Conservation (phyloP, 2,797 vertebrate genomes). For the Hypotaenidia philippensis region DNA sequence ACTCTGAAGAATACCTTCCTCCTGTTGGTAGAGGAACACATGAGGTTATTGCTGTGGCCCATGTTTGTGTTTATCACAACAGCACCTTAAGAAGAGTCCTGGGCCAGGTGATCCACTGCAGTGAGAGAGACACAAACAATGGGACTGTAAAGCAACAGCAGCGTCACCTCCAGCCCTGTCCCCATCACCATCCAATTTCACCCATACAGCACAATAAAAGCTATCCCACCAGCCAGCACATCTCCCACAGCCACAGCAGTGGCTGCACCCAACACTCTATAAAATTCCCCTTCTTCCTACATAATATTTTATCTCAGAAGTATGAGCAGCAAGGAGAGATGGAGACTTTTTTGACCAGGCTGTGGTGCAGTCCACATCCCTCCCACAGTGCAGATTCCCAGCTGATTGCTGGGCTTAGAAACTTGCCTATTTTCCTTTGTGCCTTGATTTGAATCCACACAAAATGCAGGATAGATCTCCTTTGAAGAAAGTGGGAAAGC, state of each 20-base stretch:
- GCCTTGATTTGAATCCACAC: constrained; percentile 40
- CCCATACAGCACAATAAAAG: background rate
- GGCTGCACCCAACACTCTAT: background rate
- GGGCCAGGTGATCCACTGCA: fast-evolving
- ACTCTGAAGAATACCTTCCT: background rate
- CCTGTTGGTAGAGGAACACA: background rate
- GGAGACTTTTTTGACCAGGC: background rate
- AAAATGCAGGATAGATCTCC: constrained; percentile 25
- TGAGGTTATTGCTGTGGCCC: background rate
- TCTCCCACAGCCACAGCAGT: background rate
- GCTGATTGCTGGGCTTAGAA: background rate
- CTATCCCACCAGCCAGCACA: background rate
- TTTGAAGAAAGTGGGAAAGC: constrained; percentile 68
- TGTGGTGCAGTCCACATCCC: background rate
- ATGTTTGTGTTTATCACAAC: background rate
- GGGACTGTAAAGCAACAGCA: fast-evolving
- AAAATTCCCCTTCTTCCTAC: background rate
- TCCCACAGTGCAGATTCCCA: background rate
- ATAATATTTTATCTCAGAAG: background rate
- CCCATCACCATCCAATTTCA: background rate
- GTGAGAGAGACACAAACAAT: fast-evolving
- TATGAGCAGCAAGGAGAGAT: background rate
- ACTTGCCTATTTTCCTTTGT: background rate
- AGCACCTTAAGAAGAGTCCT: fast-evolving
- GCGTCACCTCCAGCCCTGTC: background rate